Percentiles rank a stretch among this genome's conserved stretches.
Evolutionary conservation across 2,888 invertebrate genomes (phyloP).

Genomic region (Molanna angustata): DNA sequence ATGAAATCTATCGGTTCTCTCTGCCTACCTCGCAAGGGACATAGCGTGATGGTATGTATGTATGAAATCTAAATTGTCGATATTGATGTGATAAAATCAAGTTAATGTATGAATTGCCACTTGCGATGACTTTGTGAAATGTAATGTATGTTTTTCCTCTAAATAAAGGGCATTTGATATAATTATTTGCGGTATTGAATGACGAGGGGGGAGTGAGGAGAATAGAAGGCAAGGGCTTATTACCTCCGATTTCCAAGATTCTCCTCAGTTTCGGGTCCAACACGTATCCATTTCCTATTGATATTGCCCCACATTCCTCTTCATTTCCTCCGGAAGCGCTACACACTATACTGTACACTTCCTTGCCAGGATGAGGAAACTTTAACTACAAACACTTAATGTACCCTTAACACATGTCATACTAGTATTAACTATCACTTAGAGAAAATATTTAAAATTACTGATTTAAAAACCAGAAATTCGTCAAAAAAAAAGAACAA

Average conservation of each 20-base stretch:
- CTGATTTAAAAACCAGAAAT: too few species aligned
- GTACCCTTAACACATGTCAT: background rate
- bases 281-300: conserved; percentile 32
- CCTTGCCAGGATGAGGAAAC: background rate
- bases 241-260: background rate
- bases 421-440: background rate
- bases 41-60: too few species aligned
- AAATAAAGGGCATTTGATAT: conserved; percentile 10
- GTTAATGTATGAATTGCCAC: too few species aligned
- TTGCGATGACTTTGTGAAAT: too few species aligned
- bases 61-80: too few species aligned
- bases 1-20: too few species aligned
- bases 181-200: too few species aligned
- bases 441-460: too few species aligned
- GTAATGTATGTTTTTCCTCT: conserved; percentile 1
- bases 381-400: conserved; percentile 1
- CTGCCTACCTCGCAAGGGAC: too few species aligned
- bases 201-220: conserved; percentile 3
- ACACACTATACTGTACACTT: too few species aligned
- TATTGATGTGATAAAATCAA: too few species aligned
- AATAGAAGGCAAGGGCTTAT: conserved; percentile 5
- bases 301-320: conserved; percentile 32
- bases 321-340: conserved; percentile 30
- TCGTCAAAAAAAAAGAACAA: too few species aligned
- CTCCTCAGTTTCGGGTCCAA: conserved; percentile 9